Evolutionary conservation across 2,888 invertebrate species (phyloP).

Genomic region (Epinotia brunnichana): DNA sequence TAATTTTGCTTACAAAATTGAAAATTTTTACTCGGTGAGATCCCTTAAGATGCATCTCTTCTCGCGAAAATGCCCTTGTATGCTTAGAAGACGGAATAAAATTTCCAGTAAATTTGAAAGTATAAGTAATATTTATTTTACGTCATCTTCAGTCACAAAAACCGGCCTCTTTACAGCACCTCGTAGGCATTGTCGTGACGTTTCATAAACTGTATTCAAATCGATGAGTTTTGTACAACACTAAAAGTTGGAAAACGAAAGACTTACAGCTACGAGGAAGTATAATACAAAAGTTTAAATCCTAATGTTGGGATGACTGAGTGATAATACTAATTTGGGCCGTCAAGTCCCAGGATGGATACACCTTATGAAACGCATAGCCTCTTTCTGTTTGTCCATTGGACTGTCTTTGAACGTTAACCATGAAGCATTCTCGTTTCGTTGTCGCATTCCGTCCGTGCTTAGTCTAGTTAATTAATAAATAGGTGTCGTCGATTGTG

Average conservation of each 20-base stretch:
- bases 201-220: constrained; percentile 77
- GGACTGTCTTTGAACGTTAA: constrained; percentile 54
- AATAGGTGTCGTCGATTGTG: constrained; percentile 63
- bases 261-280: constrained; percentile 76
- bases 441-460: constrained; percentile 71
- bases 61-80: too few relatives aligned
- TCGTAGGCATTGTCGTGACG: constrained; percentile 69
- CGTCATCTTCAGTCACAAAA: constrained; percentile 71
- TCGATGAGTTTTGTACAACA: constrained; percentile 45
- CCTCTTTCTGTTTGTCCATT: constrained; percentile 51
- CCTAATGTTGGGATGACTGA: constrained; percentile 48
- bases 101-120: constrained; percentile 60
- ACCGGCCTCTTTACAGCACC: constrained; percentile 66
- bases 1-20: too few relatives aligned
- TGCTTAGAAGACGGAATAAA: constrained; percentile 49
- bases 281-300: constrained; percentile 77
- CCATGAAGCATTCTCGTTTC: constrained; percentile 59
- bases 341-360: constrained; percentile 65
- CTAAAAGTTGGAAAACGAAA: constrained; percentile 59
- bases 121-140: constrained; percentile 67
- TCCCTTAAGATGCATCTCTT: too few relatives aligned
- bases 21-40: too few relatives aligned
- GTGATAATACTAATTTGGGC: constrained; percentile 60
- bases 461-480: constrained; percentile 73
- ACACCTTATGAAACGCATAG: constrained; percentile 77